phyloP scores from a whole-genome alignment of 1,140 invertebrate species.

The Scaptodrosophila lebanonensis region DNA sequence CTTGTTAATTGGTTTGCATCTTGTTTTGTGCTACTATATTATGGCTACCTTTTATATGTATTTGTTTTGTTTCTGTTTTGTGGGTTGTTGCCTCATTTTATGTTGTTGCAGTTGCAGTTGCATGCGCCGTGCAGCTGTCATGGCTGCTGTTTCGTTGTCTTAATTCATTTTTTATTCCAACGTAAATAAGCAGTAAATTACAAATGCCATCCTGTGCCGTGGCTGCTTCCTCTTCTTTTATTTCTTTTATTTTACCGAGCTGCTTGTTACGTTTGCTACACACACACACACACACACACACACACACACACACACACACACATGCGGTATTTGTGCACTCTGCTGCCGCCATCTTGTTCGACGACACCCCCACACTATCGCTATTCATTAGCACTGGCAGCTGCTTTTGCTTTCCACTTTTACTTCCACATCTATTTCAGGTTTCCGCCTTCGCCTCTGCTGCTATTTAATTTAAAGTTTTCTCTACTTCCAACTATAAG shows the following conservation, averaged over 20 bases:
- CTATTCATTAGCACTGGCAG: conserved; percentile 10
- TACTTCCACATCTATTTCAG: no score
- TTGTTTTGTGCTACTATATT: neutral
- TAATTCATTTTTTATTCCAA: conserved; percentile 73
- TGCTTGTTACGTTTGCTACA: conserved; percentile 31
- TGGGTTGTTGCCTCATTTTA: no score
- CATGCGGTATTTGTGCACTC: conserved; percentile 41
- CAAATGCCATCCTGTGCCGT: conserved; percentile 35
- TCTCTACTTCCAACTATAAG: conserved; percentile 11
- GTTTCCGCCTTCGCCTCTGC: neutral
- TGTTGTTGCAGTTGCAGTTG: no score
- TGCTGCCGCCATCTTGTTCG: neutral
- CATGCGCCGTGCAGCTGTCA: conserved; percentile 19
- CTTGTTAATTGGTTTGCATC: no score
- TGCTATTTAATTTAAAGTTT: conserved; percentile 24
- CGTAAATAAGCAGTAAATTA: conserved; percentile 72
- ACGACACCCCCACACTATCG: neutral
- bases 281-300: no score
- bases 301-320: no score
- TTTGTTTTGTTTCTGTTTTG: neutral
- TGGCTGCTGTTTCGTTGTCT: conserved; percentile 47
- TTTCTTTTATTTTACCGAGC: conserved; percentile 21
- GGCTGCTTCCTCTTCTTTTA: conserved; percentile 22
- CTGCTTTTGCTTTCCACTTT: conserved; percentile 19
- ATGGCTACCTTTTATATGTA: neutral